Evolutionary conservation across 2,888 invertebrate genomes (phyloP).

Genomic region (Noctua pronuba): DNA sequence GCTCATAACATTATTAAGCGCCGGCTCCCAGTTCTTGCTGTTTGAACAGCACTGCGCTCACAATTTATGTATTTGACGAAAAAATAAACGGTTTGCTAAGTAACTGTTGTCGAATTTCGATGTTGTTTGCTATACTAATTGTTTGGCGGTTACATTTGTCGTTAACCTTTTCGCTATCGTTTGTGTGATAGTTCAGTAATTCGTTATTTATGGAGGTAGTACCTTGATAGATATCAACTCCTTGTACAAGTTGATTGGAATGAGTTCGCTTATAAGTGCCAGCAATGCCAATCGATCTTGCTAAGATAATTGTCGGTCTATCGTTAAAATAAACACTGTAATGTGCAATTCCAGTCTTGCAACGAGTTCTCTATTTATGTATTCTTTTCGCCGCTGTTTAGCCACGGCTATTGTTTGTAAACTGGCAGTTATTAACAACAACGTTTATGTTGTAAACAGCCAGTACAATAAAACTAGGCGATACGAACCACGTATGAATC

Average conservation of each 20-base stretch:
- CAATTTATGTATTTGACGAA: slow-evolving; percentile 57
- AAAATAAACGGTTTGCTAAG: slow-evolving; percentile 56
- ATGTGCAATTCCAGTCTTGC: slow-evolving; percentile 19
- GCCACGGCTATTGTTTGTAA: slow-evolving; percentile 46
- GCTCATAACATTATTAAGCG: slow-evolving; percentile 47
- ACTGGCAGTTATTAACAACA: slow-evolving; percentile 42
- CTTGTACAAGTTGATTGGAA: slow-evolving; percentile 24
- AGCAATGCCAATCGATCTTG: slow-evolving; percentile 16
- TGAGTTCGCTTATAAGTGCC: slow-evolving; percentile 23
- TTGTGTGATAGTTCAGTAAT: slow-evolving; percentile 22
- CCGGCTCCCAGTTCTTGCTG: slow-evolving; percentile 30
- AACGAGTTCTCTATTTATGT: slow-evolving; percentile 41
- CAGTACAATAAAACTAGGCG: slow-evolving; percentile 53
- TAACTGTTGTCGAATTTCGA: slow-evolving; percentile 40
- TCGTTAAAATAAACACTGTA: slow-evolving; percentile 30
- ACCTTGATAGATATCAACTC: slow-evolving; percentile 4
- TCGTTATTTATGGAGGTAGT: slow-evolving; percentile 4
- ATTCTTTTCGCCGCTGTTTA: slow-evolving; percentile 23
- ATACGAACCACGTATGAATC: slow-evolving; percentile 65
- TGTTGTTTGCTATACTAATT: slow-evolving; percentile 49
- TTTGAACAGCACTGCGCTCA: slow-evolving; percentile 44
- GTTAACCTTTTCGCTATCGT: slow-evolving; percentile 37
- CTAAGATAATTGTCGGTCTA: slow-evolving; percentile 18
- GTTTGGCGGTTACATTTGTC: slow-evolving; percentile 38
- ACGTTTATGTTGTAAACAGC: slow-evolving; percentile 51